phyloP scores from a whole-genome alignment of 2,113 vertebrate species.

The Corythornis madagascariensis region DNA sequence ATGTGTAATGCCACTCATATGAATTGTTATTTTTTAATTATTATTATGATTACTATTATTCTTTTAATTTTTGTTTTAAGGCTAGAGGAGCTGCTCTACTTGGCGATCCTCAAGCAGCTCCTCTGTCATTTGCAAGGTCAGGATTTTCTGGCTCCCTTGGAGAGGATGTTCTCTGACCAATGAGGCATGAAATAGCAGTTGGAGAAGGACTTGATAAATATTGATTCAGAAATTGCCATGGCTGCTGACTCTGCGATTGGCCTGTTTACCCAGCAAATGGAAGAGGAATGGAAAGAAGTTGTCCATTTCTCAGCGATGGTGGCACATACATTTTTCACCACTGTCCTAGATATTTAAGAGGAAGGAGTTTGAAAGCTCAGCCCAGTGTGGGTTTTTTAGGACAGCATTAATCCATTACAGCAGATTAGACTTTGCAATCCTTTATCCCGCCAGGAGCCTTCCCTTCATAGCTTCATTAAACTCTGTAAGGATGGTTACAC shows the following conservation, averaged over 20 bases:
- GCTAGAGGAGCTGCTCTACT: neutral
- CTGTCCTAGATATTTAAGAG: neutral
- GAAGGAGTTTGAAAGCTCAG: constrained; percentile 10
- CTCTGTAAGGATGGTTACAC: neutral
- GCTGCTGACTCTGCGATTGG: constrained; percentile 58
- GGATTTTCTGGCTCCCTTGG: constrained; percentile 46
- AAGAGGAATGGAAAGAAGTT: constrained; percentile 36
- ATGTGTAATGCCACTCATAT: neutral
- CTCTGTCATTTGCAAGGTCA: constrained; percentile 62
- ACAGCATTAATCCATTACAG: neutral
- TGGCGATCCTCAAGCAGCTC: neutral
- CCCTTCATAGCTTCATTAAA: neutral
- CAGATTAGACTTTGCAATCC: neutral
- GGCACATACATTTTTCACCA: constrained; percentile 54
- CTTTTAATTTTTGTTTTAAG: neutral
- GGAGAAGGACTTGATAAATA: constrained; percentile 70
- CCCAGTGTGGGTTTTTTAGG: neutral
- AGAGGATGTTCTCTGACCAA: constrained; percentile 61
- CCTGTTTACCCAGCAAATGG: constrained; percentile 48
- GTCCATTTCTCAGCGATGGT: constrained; percentile 13
- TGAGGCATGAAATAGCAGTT: constrained; percentile 71
- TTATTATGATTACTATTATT: no score
- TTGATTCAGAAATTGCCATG: constrained; percentile 68
- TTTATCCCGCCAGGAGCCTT: neutral
- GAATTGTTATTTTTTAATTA: neutral